Base-by-base conservation (phyloP, 2,888 invertebrate species). In the Argyra leucocephala region DNA sequence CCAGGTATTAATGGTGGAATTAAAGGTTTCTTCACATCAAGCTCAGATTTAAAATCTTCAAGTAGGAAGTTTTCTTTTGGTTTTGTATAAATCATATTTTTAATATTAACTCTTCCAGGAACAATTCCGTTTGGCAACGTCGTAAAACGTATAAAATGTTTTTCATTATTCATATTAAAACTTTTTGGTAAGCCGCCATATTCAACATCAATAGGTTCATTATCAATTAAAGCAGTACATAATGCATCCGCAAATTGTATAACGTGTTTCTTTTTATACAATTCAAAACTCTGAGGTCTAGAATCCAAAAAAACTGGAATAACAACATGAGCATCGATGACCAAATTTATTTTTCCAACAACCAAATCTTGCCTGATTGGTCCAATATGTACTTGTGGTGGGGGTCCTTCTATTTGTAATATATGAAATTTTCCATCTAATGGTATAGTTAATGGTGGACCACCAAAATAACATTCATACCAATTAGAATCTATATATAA, bases 341-440 rank as follows among this genome's bases (percentile, higher is more conserved):
- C 89, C 67, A 93, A 82, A 76, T 89, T 90, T 66, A 93, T 90
- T 80, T 90, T 90, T 0, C 91, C 93, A 0, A 89, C 87, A 1
- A 92, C 89, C 61, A 96, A 81, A 77, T 96, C 95, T 18, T 86
- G 87, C 31, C 93, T 83, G 71, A 88, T 86, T 48, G 86, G 86
- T 0, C 95, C 91, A 67, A 98, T 93, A 76, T 91, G 91, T 0
- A 98, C 96, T 80, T 93, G 93, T 0, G 98, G 98, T 4, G 94
- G 87, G 0, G 94, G 93, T 0, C 96, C 96, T 72, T 91, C 91
- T 10, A 99, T 81, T 73, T 91, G 88, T 1, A 98, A 84, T 61
- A 85, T 82, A 68, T 90, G 86, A n/a, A 87, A 84, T 68, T 88
- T 86, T 1, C 89, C 89, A 66, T 90, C 88, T 57, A 97, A 83